Evolutionary conservation across 2,113 vertebrate genomes (phyloP), one percentile per base, ranked within the genome.

Genomic region (Myodes glareolus): DNA sequence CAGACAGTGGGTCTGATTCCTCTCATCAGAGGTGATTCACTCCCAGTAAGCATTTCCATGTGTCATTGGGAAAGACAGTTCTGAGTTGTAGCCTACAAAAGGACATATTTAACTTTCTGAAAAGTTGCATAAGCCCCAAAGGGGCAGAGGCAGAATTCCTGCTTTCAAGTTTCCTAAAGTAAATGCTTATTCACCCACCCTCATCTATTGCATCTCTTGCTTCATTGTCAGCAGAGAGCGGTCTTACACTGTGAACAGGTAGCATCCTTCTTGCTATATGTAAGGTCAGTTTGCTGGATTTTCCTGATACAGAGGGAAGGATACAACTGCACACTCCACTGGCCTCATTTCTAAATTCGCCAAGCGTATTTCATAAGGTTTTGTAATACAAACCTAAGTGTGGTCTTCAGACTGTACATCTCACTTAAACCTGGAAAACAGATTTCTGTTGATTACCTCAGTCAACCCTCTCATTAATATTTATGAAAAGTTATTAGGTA

Each of bases 171-270:
- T 90, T 88, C 90, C 25, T 95, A 78, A 90, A 78, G 78, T 36
- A 82, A 90, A 72, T 52, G 8, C 25, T 81, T 45, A 58, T 25
- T 55, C 25, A 67, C 16, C 50, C 58, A 29, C 10, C 67, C 25
- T 58, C 29, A 16, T 39, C 0, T 3, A n/a, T 45, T 50, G 72
- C 13, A 1, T 31, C 4, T 85, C 5, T 42, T 86, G 16, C 11
- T 63, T 88, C 82, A n/a, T 65, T 77, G 96, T 93, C 61, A 93
- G 80, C 21, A 33, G 9, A 77, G 27, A 81, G 91, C 45, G 61
- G 14, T 36, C 14, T 19, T 90, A 55, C 2, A 23, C 8, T 77
- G 14, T 72, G 42, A 94, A 47, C 12, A 67, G 84, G 78, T 58
- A n/a, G 16, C 27, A 52, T 86, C 17, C 7, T 88, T 92, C 80